Evolutionary conservation across 2,797 vertebrate species (phyloP), one percentile per base, ranked within the genome.

Genomic region (Heterohyrax brucei): DNA sequence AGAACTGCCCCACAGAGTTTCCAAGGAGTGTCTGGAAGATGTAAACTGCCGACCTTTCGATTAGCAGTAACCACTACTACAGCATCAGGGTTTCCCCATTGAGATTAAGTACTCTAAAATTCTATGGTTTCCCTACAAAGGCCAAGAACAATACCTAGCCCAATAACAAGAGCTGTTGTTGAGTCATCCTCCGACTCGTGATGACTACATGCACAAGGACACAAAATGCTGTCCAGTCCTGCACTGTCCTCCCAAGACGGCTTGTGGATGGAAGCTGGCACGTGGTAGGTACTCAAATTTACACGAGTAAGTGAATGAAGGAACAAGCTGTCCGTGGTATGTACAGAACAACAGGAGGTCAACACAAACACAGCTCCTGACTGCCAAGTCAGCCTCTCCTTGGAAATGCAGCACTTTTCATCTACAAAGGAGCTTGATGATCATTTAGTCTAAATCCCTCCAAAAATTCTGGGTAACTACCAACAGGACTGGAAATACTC

Each of bases 401-500:
- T 22, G 13, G 62, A 75, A 18, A 61, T 72, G 73, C 0, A 75
- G 53, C 3, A 66, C 39, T 91, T 94, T 91, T 50, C 80, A 72
- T 80, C 78, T 61, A 19, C 30, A 53, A 70, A 81, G 30, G 19
- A 91, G 30, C 64, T 44, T 88, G 78, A 77, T 9, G 62, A 72
- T 93, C 75, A 44, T 73, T 93, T 68, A n/a, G 28, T 86, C 84
- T 46, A 92, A 97, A 66, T 70, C 64, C 48, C 46, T 96, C 70
- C 70, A 33, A 78, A 91, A 91, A 56, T 93, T 75, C 94, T 97
- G 96, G 92, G 95, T 94, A 89, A 70, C 82, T 62, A 95, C 83
- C 94, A 96, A 86, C 68, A 83, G 66, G 39, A 44, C 95, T 96
- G 86, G 94, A 97, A 93, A 83, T 73, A 83, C 76, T 93, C 92